Percentiles rank a stretch among this genome's conserved stretches.
These are phyloP conservation scores for Biston betularia DNA, from an alignment of 2,888 invertebrate genomes.

Conservation along the genomic window DNA sequence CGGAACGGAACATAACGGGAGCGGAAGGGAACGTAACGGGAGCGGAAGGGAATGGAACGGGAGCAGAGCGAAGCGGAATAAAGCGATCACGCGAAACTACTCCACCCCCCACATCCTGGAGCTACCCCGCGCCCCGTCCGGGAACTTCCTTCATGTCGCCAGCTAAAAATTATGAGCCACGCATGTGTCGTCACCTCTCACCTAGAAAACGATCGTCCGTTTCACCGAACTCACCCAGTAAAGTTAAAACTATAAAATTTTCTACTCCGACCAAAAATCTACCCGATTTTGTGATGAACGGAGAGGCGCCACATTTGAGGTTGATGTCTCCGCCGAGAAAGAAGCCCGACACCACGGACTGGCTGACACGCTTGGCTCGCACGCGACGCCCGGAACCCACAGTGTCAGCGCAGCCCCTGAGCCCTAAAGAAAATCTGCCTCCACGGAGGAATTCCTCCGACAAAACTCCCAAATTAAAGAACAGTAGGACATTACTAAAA, in stretches of 20 bases:
- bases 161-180: constrained; percentile 66
- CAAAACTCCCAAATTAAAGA: constrained; percentile 60
- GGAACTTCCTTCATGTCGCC: constrained; percentile 72
- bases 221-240: constrained; percentile 59
- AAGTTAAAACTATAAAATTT: constrained; percentile 59
- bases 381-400: constrained; percentile 10
- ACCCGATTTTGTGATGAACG: constrained; percentile 91
- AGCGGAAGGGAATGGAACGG: too few species aligned
- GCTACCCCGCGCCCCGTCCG: constrained; percentile 57
- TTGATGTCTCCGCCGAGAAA: constrained; percentile 89
- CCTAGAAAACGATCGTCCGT: constrained; percentile 59
- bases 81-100: constrained; percentile 3
- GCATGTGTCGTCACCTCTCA: constrained; percentile 58
- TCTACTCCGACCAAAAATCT: constrained; percentile 89
- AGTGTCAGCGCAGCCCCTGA: constrained; percentile 46
- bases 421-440: constrained; percentile 64
- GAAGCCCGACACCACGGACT: constrained; percentile 88
- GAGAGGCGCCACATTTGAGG: constrained; percentile 91
- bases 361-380: constrained; percentile 84
- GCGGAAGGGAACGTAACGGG: too few species aligned
- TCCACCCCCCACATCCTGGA: constrained; percentile 52
- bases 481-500: constrained; percentile 66
- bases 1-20: too few species aligned
- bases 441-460: constrained; percentile 64
- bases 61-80: background rate